Evolutionary conservation across 1,140 invertebrate species (phyloP), one percentile per base, ranked within the genome.

Genomic region (Potamilus streckersoni): DNA sequence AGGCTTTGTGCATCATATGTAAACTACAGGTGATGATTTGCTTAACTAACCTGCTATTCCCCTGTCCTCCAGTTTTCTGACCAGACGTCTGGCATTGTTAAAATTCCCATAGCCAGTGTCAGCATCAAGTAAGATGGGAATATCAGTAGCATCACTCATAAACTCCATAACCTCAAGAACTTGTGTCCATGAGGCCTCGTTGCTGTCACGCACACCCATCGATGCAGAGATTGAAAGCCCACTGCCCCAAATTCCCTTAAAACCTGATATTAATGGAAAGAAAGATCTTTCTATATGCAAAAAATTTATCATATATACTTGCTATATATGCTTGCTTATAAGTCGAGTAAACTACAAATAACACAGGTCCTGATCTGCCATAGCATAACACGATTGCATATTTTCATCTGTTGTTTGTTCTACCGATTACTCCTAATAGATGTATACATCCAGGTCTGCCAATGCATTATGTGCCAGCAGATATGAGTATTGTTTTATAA

Each of bases 71-170:
- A 91, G 80, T 80, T 91, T 91, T 3, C 83, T 79, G 16, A 91
- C 89, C 58, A 91, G 83, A 73, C 90, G 69, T 19, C 91, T 73
- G 8, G 91, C 90, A 82, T 91, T 91, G 80, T 91, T 91, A 79
- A 91, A 91, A 78, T 91, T 91, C 19, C 91, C 91, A 81, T 89
- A 91, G 19, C 91, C 91, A 14, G 90, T 91, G 79, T 91, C 91
- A 59, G 90, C 91, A 81, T 91, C 91, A 16, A 91, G 77, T n/a
- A 91, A 82, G 62, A 91, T 91, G 1, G 91, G 91, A 23, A 91
- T 82, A 20, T 80, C 61, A n/a, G 89, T 89, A 12, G 88, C 90
- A 78, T 91, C 90, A 68, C 89, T 87, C 91, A 91, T 91, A 80
- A 89, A 91, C 73, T 91, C 91, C n/a, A 89, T 60, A 11, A 91